phyloP scores from a whole-genome alignment of 1,140 invertebrate species.

The Leucophenga varia region DNA sequence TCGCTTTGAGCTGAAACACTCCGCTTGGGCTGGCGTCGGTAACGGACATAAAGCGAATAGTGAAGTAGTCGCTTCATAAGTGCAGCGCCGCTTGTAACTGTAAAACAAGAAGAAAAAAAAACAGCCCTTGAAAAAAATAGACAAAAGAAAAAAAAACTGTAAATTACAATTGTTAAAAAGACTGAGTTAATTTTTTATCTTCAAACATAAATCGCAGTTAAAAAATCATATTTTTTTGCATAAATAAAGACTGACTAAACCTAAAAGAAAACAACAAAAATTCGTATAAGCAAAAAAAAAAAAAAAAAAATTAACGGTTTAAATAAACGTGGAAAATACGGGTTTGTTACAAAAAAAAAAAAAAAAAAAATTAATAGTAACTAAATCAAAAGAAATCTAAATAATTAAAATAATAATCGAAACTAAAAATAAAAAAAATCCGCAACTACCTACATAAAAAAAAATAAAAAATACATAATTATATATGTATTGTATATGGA shows the following conservation, averaged over 20 bases:
- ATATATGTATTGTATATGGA: conserved; percentile 45
- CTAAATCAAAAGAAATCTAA: not conserved
- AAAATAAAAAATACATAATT: conserved; percentile 8
- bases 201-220: conserved; percentile 16
- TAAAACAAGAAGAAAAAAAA: conserved; percentile 1
- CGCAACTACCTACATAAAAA: conserved; percentile 25
- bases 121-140: not conserved
- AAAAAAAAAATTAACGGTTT: conserved; percentile 30
- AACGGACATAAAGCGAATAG: conserved; percentile 24
- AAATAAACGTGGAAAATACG: conserved; percentile 41
- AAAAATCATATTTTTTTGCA: conserved; percentile 30
- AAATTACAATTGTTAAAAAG: conserved; percentile 21
- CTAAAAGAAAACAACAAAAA: conserved; percentile 38
- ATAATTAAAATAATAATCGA: not conserved
- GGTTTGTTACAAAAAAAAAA: conserved; percentile 27
- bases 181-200: conserved; percentile 19
- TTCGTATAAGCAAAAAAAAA: conserved; percentile 29
- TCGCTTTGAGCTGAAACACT: conserved; percentile 27
- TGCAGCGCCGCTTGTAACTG: conserved; percentile 14
- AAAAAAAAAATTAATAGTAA: conserved; percentile 17
- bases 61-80: conserved; percentile 9
- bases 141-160: conserved; percentile 14
- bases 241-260: conserved; percentile 36
- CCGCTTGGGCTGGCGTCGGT: conserved; percentile 35
- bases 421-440: conserved; percentile 7